Evolutionary conservation across 2,113 vertebrate genomes (phyloP).

Genomic region (Protobothrops flavoviridis): DNA sequence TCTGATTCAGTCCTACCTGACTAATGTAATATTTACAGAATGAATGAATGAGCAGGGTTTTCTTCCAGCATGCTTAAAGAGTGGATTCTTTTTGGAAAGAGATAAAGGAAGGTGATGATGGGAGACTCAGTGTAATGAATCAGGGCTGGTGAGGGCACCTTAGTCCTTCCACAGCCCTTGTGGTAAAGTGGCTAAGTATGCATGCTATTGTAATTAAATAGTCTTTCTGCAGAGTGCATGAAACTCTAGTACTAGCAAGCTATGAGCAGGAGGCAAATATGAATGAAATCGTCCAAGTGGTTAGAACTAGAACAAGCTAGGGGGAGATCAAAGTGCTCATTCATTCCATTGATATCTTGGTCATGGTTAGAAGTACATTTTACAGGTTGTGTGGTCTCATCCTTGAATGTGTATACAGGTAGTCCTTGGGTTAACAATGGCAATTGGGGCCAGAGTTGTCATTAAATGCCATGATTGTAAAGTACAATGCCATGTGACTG

Average conservation of each 20-base stretch:
- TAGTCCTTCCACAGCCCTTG: not conserved
- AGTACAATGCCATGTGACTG: not conserved
- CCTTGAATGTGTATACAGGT: not conserved
- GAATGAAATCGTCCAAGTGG: not conserved
- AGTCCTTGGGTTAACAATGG: not conserved
- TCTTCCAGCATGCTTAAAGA: not conserved
- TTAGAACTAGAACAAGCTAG: constrained; percentile 9
- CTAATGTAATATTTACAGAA: not conserved
- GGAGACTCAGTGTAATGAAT: constrained; percentile 27
- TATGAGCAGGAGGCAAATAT: not conserved
- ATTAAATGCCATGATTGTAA: not conserved
- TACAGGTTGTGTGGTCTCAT: not conserved
- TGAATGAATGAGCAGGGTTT: not conserved
- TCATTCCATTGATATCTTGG: not conserved
- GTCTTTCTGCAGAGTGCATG: constrained; percentile 1
- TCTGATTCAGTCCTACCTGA: not conserved
- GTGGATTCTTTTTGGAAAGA: constrained; percentile 18
- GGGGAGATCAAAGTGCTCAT: constrained; percentile 25
- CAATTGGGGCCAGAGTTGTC: not conserved
- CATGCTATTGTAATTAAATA: constrained; percentile 14
- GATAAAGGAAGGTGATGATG: constrained; percentile 5
- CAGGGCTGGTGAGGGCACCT: constrained; percentile 36
- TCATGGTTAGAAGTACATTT: not conserved
- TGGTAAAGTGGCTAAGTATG: constrained; percentile 34
- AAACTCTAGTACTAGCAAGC: not conserved